A percentile compares a stretch with the other conserved stretches of the same genome.
Evolutionary conservation across 2,797 vertebrate species (phyloP).

Genomic region (Molossus molossus): DNA sequence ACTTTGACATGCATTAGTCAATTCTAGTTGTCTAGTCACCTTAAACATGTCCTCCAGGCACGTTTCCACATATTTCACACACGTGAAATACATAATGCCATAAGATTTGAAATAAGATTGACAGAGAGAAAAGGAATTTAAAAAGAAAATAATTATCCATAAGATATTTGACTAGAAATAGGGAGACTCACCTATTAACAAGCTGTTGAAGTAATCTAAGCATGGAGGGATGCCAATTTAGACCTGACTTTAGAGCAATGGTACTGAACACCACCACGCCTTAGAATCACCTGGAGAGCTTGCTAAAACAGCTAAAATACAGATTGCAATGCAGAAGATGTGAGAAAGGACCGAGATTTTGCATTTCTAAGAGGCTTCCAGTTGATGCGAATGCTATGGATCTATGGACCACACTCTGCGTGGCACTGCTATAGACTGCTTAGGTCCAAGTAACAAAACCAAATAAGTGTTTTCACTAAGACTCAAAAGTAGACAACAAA

Average conservation of each 20-base stretch:
- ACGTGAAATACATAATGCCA: neutral
- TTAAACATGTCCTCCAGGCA: neutral
- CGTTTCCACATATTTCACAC: neutral
- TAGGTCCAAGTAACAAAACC: neutral
- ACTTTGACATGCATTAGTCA: neutral
- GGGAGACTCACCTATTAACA: neutral
- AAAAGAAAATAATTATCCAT: neutral
- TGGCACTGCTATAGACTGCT: neutral
- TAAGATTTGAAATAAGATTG: conserved; percentile 23
- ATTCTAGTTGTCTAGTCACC: neutral
- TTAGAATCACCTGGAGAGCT: neutral
- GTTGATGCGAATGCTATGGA: neutral
- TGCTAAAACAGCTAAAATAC: neutral
- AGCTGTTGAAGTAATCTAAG: neutral
- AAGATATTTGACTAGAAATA: conserved; percentile 35
- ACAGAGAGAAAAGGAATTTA: conserved; percentile 6
- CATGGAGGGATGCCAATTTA: neutral
- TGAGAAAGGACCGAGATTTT: neutral
- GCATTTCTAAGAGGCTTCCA: neutral
- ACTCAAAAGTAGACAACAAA: neutral
- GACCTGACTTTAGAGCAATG: neutral
- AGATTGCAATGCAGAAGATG: neutral
- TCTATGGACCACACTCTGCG: neutral
- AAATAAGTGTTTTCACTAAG: neutral
- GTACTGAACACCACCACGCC: neutral